Evolutionary conservation across 2,113 vertebrate genomes (phyloP).

Genomic region (Ammospiza caudacuta): DNA sequence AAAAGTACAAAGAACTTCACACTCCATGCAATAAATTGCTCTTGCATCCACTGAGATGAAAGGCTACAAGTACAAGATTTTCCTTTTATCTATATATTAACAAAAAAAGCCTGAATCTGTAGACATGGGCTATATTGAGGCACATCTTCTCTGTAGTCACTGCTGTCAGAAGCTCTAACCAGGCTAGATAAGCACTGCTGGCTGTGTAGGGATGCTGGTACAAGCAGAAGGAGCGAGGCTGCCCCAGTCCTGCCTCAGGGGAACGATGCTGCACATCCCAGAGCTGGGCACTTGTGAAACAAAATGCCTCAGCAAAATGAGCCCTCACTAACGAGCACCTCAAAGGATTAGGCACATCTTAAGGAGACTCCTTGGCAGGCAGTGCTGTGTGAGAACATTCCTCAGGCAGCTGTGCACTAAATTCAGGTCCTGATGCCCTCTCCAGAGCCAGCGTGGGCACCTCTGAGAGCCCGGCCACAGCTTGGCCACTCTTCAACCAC

Average conservation of each 20-base stretch:
- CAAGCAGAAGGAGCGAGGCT: neutral
- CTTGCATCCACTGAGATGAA: constrained; percentile 52
- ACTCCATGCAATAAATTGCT: constrained; percentile 33
- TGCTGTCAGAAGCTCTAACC: constrained; percentile 37
- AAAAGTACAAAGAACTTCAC: constrained; percentile 55
- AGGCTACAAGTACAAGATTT: constrained; percentile 60
- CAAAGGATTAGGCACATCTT: constrained; percentile 15
- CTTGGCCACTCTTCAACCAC: neutral
- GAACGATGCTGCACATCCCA: neutral
- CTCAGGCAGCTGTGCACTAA: neutral
- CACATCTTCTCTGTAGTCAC: neutral
- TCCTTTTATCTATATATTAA: constrained; percentile 64
- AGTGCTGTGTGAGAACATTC: neutral
- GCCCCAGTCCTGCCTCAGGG: neutral
- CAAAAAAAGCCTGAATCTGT: constrained; percentile 39
- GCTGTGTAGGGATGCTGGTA: neutral
- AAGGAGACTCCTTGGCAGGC: neutral
- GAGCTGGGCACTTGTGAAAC: neutral
- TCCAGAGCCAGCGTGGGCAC: neutral
- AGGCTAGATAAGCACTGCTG: neutral
- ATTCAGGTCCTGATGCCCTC: neutral
- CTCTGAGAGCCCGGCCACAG: neutral
- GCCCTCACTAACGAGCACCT: constrained; percentile 21
- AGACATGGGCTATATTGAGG: neutral
- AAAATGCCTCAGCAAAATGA: constrained; percentile 26